Percentiles rank a stretch among this genome's conserved stretches.
These are phyloP conservation scores for Drosophila emarginata DNA, from an alignment of 2,888 invertebrate genomes.

Conservation along the genomic window DNA sequence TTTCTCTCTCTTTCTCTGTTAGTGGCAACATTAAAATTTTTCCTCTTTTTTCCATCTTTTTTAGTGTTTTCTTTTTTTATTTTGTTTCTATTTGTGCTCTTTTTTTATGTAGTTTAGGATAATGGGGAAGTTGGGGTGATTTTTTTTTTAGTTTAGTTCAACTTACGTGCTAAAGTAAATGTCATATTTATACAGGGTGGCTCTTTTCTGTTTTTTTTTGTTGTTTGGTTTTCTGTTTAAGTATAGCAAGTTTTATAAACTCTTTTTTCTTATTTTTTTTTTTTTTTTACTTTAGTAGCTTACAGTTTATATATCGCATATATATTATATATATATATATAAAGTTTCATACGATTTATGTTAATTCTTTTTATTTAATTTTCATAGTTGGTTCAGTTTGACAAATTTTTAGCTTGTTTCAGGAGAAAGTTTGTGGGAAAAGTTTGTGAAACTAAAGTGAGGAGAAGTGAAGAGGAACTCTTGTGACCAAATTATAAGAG, in stretches of 20 bases:
- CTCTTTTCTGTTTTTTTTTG: conserved; percentile 1
- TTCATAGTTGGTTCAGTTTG: conserved; percentile 10
- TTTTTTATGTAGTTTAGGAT: neutral
- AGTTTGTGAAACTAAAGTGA: neutral
- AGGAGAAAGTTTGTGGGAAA: neutral
- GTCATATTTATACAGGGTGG: conserved; percentile 62
- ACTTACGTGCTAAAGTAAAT: conserved; percentile 65
- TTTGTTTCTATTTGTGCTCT: neutral
- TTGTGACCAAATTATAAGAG: neutral
- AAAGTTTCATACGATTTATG: conserved; percentile 36
- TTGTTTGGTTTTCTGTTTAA: conserved; percentile 32
- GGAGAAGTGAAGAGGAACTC: neutral
- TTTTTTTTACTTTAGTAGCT: conserved; percentile 19
- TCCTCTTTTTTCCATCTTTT: neutral
- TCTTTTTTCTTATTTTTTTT: conserved; percentile 33
- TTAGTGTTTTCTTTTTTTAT: neutral
- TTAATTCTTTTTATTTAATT: conserved; percentile 30
- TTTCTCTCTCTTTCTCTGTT: conserved; percentile 24
- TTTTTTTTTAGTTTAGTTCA: conserved; percentile 21
- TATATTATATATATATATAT: conserved; percentile 31
- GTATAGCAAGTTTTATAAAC: conserved; percentile 66
- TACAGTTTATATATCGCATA: conserved; percentile 25
- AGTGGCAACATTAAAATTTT: conserved; percentile 37
- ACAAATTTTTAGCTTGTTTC: conserved; percentile 1
- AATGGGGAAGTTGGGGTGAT: neutral